Base-by-base conservation (phyloP, 2,113 vertebrate genomes). In the Dissostichus mawsoni region DNA sequence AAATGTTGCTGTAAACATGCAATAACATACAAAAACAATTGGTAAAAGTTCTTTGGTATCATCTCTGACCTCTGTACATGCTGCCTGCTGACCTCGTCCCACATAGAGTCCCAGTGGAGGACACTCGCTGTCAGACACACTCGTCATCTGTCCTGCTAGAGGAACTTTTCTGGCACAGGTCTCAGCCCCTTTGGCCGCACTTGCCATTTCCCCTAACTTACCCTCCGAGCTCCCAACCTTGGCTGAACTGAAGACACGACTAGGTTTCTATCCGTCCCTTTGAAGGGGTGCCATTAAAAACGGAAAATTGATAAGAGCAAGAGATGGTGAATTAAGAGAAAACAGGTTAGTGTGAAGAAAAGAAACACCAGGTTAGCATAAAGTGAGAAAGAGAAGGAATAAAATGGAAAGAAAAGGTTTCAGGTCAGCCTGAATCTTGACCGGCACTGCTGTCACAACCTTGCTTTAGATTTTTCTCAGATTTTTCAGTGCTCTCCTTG, bases 321-420 rank as follows among this genome's bases (percentile, higher is more conserved):
- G 62, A 75, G 48, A 55, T 48, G 53, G 48, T 45, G 41, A 78
- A 52, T 57, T 75, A 23, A 17, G 45, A 71, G 18, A 56, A 63
- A 69, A 57, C 11, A 4, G 17, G 47, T 66, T 17, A 7, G 18
- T 8, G 58, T 20, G n/a, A 61, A 12, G 8, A 13, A 48, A 81
- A 70, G 3, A 48, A 62, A 66, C 45, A 23, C 1, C 3, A 55
- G 52, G 16, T 65, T 9, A 20, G 72, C 56, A 8, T 17, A 23
- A 52, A 74, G 29, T 50, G 16, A 64, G 47, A 59, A 23, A 65
- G 51, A 9, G n/a, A 59, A 5, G 33, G 36, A 78, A 20, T 12
- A 3, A 0, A 48, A 81, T 80, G 61, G 81, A 86, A 83, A n/a
- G 44, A 67, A 57, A 69, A 74, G 76, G 90, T 93, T 90, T 88